These are phyloP conservation scores for Bugula neritina DNA, from an alignment of 2,888 invertebrate species.

Conservation along the genomic window DNA sequence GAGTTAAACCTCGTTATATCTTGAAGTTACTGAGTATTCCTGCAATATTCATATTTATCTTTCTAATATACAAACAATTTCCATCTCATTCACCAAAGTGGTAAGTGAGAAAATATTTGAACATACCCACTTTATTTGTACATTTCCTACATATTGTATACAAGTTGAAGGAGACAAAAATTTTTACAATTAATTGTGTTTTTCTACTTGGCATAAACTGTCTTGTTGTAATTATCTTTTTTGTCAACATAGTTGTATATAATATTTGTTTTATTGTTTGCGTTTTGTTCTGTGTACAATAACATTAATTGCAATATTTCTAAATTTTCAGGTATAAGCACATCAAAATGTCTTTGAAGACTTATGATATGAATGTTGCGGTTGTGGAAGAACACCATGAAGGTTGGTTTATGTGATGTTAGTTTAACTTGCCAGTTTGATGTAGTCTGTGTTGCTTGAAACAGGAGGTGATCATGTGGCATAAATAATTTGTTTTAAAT, in stretches of 20 bases:
- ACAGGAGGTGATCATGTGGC: too few species aligned
- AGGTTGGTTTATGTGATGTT: conserved; percentile 7
- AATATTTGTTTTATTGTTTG: neutral
- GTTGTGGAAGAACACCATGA: conserved; percentile 22
- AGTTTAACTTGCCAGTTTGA: too few species aligned
- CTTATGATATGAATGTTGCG: neutral
- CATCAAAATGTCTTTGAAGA: neutral
- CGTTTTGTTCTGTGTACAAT: neutral
- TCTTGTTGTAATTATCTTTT: too few species aligned
- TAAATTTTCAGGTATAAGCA: neutral
- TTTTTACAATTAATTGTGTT: too few species aligned
- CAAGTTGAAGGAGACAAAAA: too few species aligned
- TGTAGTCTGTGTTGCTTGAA: too few species aligned
- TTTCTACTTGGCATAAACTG: too few species aligned
- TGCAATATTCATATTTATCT: neutral
- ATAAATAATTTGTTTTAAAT: too few species aligned
- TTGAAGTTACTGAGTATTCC: neutral
- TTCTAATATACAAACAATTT: neutral
- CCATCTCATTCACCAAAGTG: neutral
- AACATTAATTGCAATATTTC: neutral
- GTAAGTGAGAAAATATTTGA: neutral
- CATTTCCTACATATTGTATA: too few species aligned
- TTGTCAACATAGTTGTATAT: too few species aligned
- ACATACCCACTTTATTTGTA: neutral
- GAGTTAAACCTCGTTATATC: neutral